A percentile compares a stretch with the other conserved stretches of the same genome.
Evolutionary conservation across 2,113 vertebrate species (phyloP).

Genomic region (Henicopernis longicauda): DNA sequence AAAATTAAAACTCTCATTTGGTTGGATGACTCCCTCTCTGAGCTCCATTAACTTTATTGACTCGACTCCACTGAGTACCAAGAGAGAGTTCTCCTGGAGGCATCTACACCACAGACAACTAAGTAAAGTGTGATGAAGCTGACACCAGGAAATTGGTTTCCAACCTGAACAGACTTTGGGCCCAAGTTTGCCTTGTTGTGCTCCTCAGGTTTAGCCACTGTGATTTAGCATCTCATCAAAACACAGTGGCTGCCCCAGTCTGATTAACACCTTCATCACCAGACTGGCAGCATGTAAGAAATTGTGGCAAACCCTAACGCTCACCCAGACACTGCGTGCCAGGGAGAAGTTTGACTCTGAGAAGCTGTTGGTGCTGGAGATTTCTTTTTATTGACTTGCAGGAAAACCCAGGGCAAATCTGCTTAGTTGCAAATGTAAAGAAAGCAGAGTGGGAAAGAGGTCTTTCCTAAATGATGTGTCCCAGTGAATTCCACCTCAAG

Average conservation of each 20-base stretch:
- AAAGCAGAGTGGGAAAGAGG: not conserved
- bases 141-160: not conserved
- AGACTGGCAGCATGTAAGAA: not conserved
- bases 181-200: not conserved
- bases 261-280: not conserved
- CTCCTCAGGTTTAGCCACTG: not conserved
- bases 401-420: not conserved
- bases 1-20: not conserved
- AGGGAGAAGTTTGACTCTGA: not conserved
- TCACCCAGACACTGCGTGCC: accelerated
- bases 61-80: not conserved
- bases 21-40: not conserved
- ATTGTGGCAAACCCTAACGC: not conserved
- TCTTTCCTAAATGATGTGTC: not conserved
- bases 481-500: not conserved
- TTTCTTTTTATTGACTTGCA: not conserved
- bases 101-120: accelerated
- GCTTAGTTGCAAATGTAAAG: not conserved
- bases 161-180: not conserved
- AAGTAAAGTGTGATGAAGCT: not conserved
- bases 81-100: not conserved
- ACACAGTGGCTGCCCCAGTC: not conserved
- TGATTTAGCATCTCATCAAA: not conserved
- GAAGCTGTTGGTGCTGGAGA: not conserved
- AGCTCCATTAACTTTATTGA: slow-evolving; percentile 42